Percentiles rank a stretch among this genome's conserved stretches.
phyloP scores from a whole-genome alignment of 2,797 vertebrate species.

The Mormyrus hasselquistii region DNA sequence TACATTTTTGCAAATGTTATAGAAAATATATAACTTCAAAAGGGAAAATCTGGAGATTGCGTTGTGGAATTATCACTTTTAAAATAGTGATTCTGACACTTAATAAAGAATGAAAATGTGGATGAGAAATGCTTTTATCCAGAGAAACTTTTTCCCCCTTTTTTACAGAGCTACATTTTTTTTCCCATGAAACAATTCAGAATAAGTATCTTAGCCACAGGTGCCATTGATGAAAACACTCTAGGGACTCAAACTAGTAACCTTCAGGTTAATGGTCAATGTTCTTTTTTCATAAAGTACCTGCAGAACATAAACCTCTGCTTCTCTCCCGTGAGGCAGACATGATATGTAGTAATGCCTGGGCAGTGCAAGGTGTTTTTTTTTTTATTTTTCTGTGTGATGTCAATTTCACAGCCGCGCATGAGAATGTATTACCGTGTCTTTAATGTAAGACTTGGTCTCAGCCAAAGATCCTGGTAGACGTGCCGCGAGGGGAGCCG shows the following conservation, averaged over 20 bases:
- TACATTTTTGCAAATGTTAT: neutral
- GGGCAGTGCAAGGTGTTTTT: neutral
- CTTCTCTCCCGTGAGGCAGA: neutral
- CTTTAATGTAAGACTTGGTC: constrained; percentile 10
- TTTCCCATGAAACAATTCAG: neutral
- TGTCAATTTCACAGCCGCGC: neutral
- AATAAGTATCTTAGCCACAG: neutral
- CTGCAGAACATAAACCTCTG: neutral
- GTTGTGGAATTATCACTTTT: neutral
- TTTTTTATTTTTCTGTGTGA: neutral
- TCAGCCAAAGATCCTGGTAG: neutral
- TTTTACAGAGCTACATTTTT: neutral
- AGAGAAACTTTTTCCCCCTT: neutral
- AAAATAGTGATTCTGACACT: neutral
- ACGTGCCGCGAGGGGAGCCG: neutral
- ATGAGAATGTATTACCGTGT: neutral
- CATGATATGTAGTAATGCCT: neutral
- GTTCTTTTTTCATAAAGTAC: neutral
- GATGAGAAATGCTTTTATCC: constrained; percentile 7
- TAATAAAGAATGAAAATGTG: constrained; percentile 1
- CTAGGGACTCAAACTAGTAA: neutral
- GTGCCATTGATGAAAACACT: neutral
- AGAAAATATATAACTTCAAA: neutral
- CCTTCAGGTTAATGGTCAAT: constrained; percentile 4
- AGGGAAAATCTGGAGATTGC: neutral